phyloP scores from a whole-genome alignment of 2,797 vertebrate genomes.

The Tokudaia muenninki region DNA sequence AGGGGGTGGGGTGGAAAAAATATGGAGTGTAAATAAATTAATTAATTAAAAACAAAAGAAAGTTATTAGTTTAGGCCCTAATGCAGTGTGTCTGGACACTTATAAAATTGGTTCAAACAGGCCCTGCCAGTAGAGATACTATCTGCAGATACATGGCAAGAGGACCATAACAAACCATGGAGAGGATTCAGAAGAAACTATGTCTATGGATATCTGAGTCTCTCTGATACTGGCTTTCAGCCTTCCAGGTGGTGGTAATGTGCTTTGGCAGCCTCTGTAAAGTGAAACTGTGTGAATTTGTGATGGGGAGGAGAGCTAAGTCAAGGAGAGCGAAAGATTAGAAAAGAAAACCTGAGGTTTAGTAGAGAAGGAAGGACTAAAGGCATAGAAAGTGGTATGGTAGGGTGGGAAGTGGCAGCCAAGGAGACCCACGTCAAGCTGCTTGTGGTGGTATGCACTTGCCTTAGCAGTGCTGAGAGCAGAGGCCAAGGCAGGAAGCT shows the following conservation, averaged over 20 bases:
- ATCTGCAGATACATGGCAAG: not conserved
- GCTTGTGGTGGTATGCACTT: not conserved
- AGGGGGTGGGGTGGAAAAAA: no score
- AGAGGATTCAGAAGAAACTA: not conserved
- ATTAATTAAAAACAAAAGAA: not conserved
- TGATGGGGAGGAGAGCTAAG: not conserved
- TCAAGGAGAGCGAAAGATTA: not conserved
- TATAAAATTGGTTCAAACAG: not conserved
- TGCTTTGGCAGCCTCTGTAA: not conserved
- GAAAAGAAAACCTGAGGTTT: not conserved
- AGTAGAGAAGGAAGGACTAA: not conserved
- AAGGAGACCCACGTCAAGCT: not conserved
- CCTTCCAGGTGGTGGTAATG: not conserved
- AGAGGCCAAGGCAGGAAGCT: not conserved
- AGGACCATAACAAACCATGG: not conserved
- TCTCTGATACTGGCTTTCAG: not conserved
- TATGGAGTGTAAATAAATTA: no score
- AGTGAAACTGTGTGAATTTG: not conserved
- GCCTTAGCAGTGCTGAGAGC: not conserved
- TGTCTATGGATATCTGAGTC: not conserved
- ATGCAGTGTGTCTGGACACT: not conserved
- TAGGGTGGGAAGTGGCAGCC: not conserved
- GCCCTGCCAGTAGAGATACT: not conserved
- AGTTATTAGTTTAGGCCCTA: not conserved
- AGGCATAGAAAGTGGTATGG: not conserved